Evolutionary conservation across 2,113 vertebrate genomes (phyloP).

Genomic region (Thermophis baileyi): DNA sequence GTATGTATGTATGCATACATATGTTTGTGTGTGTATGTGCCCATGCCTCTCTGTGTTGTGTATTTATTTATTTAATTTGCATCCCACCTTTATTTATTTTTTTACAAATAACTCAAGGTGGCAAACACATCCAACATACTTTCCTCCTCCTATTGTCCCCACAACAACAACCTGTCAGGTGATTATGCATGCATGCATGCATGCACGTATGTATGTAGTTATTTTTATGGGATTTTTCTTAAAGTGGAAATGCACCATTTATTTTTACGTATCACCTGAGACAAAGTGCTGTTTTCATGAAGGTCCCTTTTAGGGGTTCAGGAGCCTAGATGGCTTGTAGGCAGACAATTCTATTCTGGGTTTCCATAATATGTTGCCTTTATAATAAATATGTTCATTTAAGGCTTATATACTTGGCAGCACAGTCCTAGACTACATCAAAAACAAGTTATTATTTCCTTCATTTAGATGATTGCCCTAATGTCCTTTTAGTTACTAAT

Average conservation of each 20-base stretch:
- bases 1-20: neutral
- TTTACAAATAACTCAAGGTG: neutral
- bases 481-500: constrained; percentile 48
- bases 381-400: constrained; percentile 18
- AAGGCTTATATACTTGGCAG: constrained; percentile 41
- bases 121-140: neutral
- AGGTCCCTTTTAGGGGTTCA: neutral
- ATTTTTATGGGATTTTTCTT: neutral
- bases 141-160: neutral
- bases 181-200: neutral
- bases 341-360: neutral
- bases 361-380: neutral
- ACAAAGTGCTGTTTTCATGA: neutral
- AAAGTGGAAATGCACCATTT: neutral
- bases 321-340: neutral
- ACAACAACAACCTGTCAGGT: neutral
- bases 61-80: neutral
- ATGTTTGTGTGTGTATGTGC: neutral
- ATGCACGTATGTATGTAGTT: neutral
- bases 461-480: constrained; percentile 44
- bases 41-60: neutral
- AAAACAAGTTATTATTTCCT: neutral
- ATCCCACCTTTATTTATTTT: neutral
- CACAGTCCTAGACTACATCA: constrained; percentile 7
- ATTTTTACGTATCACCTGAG: neutral